phyloP scores from a whole-genome alignment of 2,113 vertebrate genomes.

The Vicugna pacos region DNA sequence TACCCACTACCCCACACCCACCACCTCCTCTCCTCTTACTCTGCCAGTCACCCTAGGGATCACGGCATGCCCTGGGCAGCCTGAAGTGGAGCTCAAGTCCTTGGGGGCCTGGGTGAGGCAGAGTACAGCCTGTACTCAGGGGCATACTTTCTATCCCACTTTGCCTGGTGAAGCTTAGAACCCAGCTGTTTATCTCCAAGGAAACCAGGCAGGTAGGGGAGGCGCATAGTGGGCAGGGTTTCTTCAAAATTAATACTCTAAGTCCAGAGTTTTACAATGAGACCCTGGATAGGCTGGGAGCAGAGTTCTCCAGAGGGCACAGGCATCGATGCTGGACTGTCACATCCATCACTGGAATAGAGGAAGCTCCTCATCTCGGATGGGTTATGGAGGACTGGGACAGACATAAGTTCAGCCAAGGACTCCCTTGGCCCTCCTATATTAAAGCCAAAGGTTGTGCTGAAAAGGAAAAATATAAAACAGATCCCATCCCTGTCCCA shows the following conservation, averaged over 20 bases:
- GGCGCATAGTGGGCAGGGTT: neutral
- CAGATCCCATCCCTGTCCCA: constrained; percentile 53
- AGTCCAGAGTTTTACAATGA: neutral
- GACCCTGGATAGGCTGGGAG: neutral
- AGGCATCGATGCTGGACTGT: neutral
- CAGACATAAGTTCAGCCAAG: neutral
- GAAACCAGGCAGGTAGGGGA: neutral
- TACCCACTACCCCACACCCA: neutral
- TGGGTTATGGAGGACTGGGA: neutral
- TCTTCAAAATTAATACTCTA: constrained; percentile 30
- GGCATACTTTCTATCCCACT: neutral
- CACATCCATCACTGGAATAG: neutral
- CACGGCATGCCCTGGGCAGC: neutral
- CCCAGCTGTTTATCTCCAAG: neutral
- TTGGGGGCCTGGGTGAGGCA: neutral
- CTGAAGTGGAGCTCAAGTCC: neutral
- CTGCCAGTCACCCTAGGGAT: neutral
- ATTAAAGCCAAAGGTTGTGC: constrained; percentile 66
- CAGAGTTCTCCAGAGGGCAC: neutral
- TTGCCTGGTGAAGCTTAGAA: constrained; percentile 49
- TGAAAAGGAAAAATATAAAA: constrained; percentile 67
- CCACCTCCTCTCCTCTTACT: neutral
- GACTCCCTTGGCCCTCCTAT: constrained; percentile 36
- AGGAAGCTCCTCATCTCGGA: neutral
- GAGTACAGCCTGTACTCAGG: neutral